A percentile compares a stretch with the other conserved stretches of the same genome.
phyloP scores from a whole-genome alignment of 2,888 invertebrate genomes.

The Exocentrus adspersus region DNA sequence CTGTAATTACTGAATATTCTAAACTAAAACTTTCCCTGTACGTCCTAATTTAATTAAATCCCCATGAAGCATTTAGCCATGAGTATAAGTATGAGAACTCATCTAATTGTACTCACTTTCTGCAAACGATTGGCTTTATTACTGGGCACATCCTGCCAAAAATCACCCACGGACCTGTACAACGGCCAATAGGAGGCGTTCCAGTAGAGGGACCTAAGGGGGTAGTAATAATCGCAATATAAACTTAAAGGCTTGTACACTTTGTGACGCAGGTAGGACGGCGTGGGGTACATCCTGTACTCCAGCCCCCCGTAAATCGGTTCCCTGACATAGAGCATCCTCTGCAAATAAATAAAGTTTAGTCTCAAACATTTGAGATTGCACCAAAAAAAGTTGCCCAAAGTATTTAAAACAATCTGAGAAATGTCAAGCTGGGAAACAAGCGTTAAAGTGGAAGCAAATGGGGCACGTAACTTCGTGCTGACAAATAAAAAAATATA shows the following conservation, averaged over 20 bases:
- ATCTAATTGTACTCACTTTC: conserved; percentile 26
- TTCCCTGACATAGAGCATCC: conserved; percentile 57
- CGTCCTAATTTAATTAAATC: too few relatives aligned
- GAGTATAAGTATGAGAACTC: too few relatives aligned
- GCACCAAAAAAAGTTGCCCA: too few relatives aligned
- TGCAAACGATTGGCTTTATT: conserved; percentile 22
- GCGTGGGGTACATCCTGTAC: conserved; percentile 46
- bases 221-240: conserved; percentile 53
- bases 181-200: conserved; percentile 51
- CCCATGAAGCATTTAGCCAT: too few relatives aligned
- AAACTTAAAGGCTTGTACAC: conserved; percentile 51
- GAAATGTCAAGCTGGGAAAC: not conserved
- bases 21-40: too few relatives aligned
- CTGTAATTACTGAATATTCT: too few relatives aligned
- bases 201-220: conserved; percentile 48
- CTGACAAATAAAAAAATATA: not conserved
- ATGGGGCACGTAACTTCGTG: conserved; percentile 15
- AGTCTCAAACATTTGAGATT: too few relatives aligned
- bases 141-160: conserved; percentile 29
- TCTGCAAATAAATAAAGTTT: conserved; percentile 54
- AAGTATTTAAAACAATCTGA: too few relatives aligned
- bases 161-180: conserved; percentile 44
- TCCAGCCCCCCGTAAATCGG: conserved; percentile 47
- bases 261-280: conserved; percentile 46
- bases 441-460: conserved; percentile 7